A percentile compares a stretch with the other conserved stretches of the same genome.
Evolutionary conservation across 2,888 invertebrate species (phyloP).

Genomic region (Suillia variegata): DNA sequence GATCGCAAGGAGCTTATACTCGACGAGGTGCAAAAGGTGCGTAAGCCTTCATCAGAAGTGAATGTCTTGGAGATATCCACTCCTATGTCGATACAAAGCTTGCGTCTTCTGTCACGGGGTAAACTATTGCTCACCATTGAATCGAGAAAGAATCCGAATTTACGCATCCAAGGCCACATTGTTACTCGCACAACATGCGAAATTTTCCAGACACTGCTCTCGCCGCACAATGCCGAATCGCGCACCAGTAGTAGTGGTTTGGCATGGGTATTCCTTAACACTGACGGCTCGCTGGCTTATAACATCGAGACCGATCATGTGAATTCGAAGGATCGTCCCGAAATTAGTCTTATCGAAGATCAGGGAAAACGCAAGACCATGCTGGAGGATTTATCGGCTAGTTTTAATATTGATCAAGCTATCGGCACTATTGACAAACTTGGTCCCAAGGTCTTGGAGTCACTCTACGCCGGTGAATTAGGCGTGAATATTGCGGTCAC

Average conservation of each 20-base stretch:
- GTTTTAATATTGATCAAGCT: slow-evolving; percentile 67
- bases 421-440: slow-evolving; percentile 79
- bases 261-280: slow-evolving; percentile 79
- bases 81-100: slow-evolving; percentile 75
- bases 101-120: slow-evolving; percentile 78
- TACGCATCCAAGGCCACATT: slow-evolving; percentile 73
- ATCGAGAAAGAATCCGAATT: slow-evolving; percentile 69
- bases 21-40: slow-evolving; percentile 72
- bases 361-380: slow-evolving; percentile 74
- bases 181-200: slow-evolving; percentile 80
- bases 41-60: slow-evolving; percentile 76
- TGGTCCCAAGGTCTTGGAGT: slow-evolving; percentile 80
- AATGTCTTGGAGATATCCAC: slow-evolving; percentile 81
- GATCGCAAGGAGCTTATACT: slow-evolving; percentile 77
- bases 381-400: slow-evolving; percentile 73
- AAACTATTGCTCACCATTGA: slow-evolving; percentile 73
- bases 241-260: slow-evolving; percentile 68
- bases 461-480: slow-evolving; percentile 80
- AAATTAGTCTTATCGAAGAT: slow-evolving; percentile 75
- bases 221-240: slow-evolving; percentile 63
- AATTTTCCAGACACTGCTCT: slow-evolving; percentile 75
- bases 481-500: slow-evolving; percentile 75
- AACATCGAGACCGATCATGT: slow-evolving; percentile 75
- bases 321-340: slow-evolving; percentile 65
- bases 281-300: slow-evolving; percentile 78